Evolutionary conservation across 2,888 invertebrate species (phyloP), one percentile per base, ranked within the genome.

Genomic region (Philopedon plagiatum): DNA sequence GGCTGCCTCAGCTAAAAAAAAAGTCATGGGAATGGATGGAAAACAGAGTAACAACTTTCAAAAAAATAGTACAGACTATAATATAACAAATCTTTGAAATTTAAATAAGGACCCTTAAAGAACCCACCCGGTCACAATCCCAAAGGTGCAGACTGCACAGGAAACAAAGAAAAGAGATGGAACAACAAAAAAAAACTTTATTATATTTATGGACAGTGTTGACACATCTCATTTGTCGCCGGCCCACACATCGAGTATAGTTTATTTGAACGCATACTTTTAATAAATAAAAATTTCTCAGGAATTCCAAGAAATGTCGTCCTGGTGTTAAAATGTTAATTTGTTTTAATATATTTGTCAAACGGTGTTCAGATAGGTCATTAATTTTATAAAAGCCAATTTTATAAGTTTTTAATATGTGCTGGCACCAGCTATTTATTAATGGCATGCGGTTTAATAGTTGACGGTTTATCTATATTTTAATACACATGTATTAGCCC

Each of bases 171-270:
- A 54, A 21, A 26, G 54, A 51, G 61, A 49, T 39, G 32, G 64
- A 64, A 32, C 41, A 37, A 49, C 32, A 66, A 61, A 67, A 49
- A 44, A 66, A 61, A 67, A 66, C 61, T 73, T 73, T 73, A 73
- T 68, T 63, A 68, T 68, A 68, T 85, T 85, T 85, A 85, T 85
- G 85, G 84, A 83, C 83, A 83, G 83, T 83, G 84, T 85, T 86
- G 86, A 86, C 86, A 84, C 81, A 83, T 83, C 83, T 84, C 85
- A 85, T 85, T 85, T 85, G 85, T 85, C 83, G 83, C 73, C 83
- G 80, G 82, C 84, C 84, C 83, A 84, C 83, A 84, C 84, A 73
- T 58, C 56, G 67, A 34, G 66, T 8, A n/a, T 54, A 54, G 46
- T 67, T 62, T 84, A 83, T 82, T 82, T 83, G 83, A 82, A 81